Base-by-base conservation (phyloP, 2,113 vertebrate species). In the Himantopus leucocephalus region DNA sequence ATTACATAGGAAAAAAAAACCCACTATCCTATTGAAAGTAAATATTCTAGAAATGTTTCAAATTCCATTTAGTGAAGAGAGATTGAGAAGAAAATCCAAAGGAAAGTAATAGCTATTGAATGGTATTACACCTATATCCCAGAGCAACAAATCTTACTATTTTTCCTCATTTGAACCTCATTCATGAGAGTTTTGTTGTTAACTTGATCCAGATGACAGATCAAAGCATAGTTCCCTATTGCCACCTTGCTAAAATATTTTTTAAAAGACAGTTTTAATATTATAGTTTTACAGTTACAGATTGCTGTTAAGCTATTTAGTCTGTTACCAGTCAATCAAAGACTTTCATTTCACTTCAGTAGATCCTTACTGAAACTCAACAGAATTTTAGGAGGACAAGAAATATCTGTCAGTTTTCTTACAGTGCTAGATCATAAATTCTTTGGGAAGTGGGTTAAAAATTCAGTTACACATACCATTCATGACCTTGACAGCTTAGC, bases 181-280 rank as follows among this genome's bases (percentile, higher is more conserved):
- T 97, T 98, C 93, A 83, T 94, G 93, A 97, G 96, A 91, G 82
- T 97, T 98, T 97, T 27, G 24, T 97, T 96, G 96, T 97, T 98
- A 98, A 98, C 91, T 93, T 97, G 91, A 97, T 98, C 97, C 97
- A 98, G 98, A 97, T 98, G 98, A 98, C 97, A 97, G 97, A 98
- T 97, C 97, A 98, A 98, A 98, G 97, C 92, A 92, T 84, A 89
- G 88, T 97, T 98, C 47, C 63, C 96, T 97, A 96, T 97, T 98
- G 96, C 97, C 95, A 98, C 97, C 97, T 98, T 98, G 94, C 96
- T 98, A 96, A 98, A 98, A 97, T 98, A 98, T 97, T 98, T 97
- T 98, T 97, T 96, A 92, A 95, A 97, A 97, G 96, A 93, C 97
- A 96, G 89, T 96, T 97, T 98, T 97, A 97, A 96, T 98, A 98